Evolutionary conservation across 2,113 vertebrate genomes (phyloP), one percentile per base, ranked within the genome.

Genomic region (Nanorana parkeri): DNA sequence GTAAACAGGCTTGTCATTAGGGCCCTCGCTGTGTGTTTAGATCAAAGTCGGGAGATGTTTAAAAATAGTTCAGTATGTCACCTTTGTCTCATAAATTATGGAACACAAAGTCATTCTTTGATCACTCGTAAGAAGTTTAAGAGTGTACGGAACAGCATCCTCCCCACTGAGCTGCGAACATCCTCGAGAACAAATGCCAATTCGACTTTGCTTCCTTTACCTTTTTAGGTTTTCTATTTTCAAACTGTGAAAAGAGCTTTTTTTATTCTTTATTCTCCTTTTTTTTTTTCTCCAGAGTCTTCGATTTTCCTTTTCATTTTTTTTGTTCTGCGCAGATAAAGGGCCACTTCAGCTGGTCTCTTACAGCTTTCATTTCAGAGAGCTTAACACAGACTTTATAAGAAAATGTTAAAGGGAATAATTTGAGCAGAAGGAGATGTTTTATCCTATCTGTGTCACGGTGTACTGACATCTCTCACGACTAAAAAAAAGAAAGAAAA

Each of bases 31-130:
- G 41, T 54, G 68, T 51, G 20, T 20, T 51, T 4, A 19, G 78
- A 81, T 81, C 78, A 81, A 71, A 81, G 78, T 24, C 24, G 3
- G n/a, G 10, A 64, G 19, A 64, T 52, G 56, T 72, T 65, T 81
- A 64, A 81, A 68, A 72, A 64, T 55, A 81, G 56, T 20, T 16
- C 68, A 64, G 36, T 54, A 16, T 54, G 68, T 72, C 64, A 63
- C 68, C 56, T 64, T 64, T 63, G 68, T 73, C 78, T 81, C 68
- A 73, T 81, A 61, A 28, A 81, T 81, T 72, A 81, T 81, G 58
- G 24, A 81, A 29, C 21, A 51, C 58, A 51, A n/a, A 73, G 54
- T 47, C 21, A 72, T 64, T 29, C 68, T 72, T 81, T 81, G 78
- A 81, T 81, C 32, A 51, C 23, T 63, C 58, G 41, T 23, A 55